Conservation (phyloP, 2,113 vertebrate species). For the Xiphorhynchus elegans region DNA sequence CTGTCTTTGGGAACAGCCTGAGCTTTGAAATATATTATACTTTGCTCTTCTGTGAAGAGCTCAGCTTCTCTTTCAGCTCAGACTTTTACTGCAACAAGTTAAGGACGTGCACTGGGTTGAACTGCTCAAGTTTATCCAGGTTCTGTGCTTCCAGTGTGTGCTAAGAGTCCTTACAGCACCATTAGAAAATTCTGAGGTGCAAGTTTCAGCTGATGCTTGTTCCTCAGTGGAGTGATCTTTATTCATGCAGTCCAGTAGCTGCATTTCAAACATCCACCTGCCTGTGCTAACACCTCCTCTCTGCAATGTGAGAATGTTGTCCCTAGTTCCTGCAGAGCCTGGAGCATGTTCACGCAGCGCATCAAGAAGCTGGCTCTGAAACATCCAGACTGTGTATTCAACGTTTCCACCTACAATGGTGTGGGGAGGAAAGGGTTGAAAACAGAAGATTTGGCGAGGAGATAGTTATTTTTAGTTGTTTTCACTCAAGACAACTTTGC, state of each 20-base stretch:
- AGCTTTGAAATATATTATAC: conserved; percentile 85
- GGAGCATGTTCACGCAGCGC: conserved; percentile 46
- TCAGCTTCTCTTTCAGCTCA: conserved; percentile 78
- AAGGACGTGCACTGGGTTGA: conserved; percentile 82
- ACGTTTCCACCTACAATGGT: conserved; percentile 82
- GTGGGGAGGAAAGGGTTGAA: not conserved
- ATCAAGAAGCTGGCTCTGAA: conserved; percentile 86
- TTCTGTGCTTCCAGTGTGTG: conserved; percentile 86
- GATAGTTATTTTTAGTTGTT: not conserved
- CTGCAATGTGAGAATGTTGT: conserved; percentile 78
- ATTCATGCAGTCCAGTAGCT: conserved; percentile 80
- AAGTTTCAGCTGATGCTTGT: conserved; percentile 29
- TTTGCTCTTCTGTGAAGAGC: conserved; percentile 79
- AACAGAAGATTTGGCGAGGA: not conserved
- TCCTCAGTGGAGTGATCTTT: conserved; percentile 79
- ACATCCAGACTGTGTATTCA: conserved; percentile 85
- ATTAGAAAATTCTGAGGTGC: conserved; percentile 75
- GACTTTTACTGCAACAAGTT: conserved; percentile 82
- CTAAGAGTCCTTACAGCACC: conserved; percentile 83
- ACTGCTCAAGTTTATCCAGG: conserved; percentile 79
- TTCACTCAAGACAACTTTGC: not conserved
- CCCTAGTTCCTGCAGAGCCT: conserved; percentile 56
- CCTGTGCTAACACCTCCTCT: conserved; percentile 79
- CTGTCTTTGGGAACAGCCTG: conserved; percentile 84
- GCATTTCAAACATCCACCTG: conserved; percentile 86